Percentiles rank a stretch among this genome's conserved stretches.
These are phyloP conservation scores for Trachelus tabidus DNA, from an alignment of 2,888 invertebrate genomes.

Conservation along the genomic window DNA sequence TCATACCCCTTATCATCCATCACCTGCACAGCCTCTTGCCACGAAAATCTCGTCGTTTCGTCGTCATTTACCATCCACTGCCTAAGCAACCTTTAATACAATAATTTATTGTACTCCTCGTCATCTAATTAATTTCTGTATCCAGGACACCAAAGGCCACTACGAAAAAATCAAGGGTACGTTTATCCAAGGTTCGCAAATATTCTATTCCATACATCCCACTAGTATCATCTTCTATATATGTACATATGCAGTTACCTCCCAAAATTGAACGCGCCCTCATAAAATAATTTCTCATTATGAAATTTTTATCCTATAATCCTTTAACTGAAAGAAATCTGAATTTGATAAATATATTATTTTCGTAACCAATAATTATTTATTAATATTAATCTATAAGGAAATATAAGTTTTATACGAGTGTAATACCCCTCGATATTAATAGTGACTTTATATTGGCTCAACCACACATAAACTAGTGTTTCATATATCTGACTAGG, in stretches of 20 bases:
- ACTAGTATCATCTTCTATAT: neutral
- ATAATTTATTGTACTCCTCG: slow-evolving; percentile 40
- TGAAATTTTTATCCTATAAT: too few relatives aligned
- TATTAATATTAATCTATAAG: neutral
- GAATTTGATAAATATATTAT: neutral
- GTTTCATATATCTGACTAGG: neutral
- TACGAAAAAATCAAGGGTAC: too few relatives aligned
- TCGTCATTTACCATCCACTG: neutral
- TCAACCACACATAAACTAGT: neutral
- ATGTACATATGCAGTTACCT: neutral
- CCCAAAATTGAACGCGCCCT: neutral
- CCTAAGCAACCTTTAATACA: slow-evolving; percentile 22
- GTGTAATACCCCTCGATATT: neutral
- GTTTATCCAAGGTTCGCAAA: too few relatives aligned
- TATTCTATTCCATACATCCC: too few relatives aligned
- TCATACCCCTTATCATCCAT: too few relatives aligned
- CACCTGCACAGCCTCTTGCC: neutral
- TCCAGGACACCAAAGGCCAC: neutral
- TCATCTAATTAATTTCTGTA: slow-evolving; percentile 40
- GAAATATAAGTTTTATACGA: neutral
- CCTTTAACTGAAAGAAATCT: neutral
- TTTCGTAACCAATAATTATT: neutral
- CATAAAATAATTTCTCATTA: neutral
- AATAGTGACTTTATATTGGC: neutral
- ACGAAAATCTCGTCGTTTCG: slow-evolving; percentile 6